Evolutionary conservation across 2,113 vertebrate species (phyloP).

Genomic region (Phyllopteryx taeniolatus): DNA sequence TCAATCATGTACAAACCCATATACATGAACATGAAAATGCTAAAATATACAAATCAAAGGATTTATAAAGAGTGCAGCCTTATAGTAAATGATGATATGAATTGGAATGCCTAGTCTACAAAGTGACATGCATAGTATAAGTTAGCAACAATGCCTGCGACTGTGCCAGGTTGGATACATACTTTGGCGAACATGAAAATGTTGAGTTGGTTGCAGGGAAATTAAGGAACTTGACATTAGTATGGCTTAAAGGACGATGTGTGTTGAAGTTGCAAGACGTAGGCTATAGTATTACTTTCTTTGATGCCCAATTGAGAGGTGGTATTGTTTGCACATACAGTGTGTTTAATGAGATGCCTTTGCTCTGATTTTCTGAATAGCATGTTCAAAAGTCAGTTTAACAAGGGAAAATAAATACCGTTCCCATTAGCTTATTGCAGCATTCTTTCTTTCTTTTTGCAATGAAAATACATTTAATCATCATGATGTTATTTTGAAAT

Average conservation of each 20-base stretch:
- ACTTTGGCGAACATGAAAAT: conserved; percentile 34
- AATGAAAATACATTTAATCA: neutral
- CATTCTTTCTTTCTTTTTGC: neutral
- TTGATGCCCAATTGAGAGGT: conserved; percentile 5
- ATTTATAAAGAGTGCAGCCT: conserved; percentile 22
- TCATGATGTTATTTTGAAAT: neutral
- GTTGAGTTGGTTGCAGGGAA: conserved; percentile 32
- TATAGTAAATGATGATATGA: conserved; percentile 54
- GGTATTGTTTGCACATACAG: neutral
- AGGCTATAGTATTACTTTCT: neutral
- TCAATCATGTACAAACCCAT: conserved; percentile 35
- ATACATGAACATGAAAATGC: conserved; percentile 42
- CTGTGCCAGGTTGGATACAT: conserved; percentile 27
- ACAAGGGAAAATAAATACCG: neutral
- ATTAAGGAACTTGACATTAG: neutral
- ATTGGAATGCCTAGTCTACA: conserved; percentile 67
- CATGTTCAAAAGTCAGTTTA: conserved; percentile 5
- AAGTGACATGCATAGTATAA: conserved; percentile 60
- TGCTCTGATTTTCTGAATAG: conserved; percentile 18
- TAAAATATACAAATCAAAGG: conserved; percentile 27
- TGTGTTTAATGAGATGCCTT: too few species aligned
- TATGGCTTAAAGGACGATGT: conserved; percentile 11
- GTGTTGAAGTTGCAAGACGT: conserved; percentile 21
- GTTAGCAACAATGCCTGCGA: conserved; percentile 25
- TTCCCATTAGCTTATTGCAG: neutral